Percentiles rank a stretch among this genome's conserved stretches.
Evolutionary conservation across 2,797 vertebrate genomes (phyloP).

Genomic region (Cyprinella venusta): DNA sequence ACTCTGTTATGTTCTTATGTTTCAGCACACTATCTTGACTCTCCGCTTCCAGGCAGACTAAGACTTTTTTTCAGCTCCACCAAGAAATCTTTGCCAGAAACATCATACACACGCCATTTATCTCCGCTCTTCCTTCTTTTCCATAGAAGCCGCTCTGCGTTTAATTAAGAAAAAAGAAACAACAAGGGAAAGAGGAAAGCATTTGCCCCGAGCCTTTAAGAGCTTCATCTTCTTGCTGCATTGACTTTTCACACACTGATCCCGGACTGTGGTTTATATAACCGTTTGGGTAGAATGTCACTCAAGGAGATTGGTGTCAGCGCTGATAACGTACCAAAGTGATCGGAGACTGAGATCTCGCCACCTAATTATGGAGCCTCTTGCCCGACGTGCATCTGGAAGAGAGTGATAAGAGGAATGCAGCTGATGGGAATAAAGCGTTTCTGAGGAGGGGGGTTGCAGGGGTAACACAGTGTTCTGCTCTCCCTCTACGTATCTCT

Average conservation of each 20-base stretch:
- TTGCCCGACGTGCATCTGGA: constrained; percentile 57
- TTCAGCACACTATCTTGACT: constrained; percentile 27
- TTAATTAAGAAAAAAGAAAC: constrained; percentile 58
- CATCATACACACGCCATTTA: constrained; percentile 53
- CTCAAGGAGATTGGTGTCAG: constrained; percentile 66
- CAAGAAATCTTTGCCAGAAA: constrained; percentile 47
- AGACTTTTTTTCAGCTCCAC: constrained; percentile 28
- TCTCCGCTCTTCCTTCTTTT: constrained; percentile 19
- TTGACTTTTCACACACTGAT: constrained; percentile 63
- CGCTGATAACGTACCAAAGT: constrained; percentile 55
- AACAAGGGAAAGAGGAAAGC: constrained; percentile 34
- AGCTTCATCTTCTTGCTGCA: constrained; percentile 54
- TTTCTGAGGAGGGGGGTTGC: constrained; percentile 28
- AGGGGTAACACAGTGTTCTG: constrained; percentile 9
- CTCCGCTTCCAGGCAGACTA: constrained; percentile 19
- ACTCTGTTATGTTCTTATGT: constrained; percentile 1
- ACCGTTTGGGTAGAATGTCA: constrained; percentile 67
- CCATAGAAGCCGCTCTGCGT: constrained; percentile 46
- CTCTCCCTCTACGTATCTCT: constrained; percentile 40
- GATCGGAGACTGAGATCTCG: constrained; percentile 60
- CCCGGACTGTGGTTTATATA: constrained; percentile 58
- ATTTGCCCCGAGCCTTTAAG: constrained; percentile 26
- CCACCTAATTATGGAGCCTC: constrained; percentile 63
- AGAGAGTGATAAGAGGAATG: constrained; percentile 55
- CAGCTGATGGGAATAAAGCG: constrained; percentile 61